Evolutionary conservation across 2,797 vertebrate species (phyloP), one percentile per base, ranked within the genome.

Genomic region (Lepilemur septentrionalis): DNA sequence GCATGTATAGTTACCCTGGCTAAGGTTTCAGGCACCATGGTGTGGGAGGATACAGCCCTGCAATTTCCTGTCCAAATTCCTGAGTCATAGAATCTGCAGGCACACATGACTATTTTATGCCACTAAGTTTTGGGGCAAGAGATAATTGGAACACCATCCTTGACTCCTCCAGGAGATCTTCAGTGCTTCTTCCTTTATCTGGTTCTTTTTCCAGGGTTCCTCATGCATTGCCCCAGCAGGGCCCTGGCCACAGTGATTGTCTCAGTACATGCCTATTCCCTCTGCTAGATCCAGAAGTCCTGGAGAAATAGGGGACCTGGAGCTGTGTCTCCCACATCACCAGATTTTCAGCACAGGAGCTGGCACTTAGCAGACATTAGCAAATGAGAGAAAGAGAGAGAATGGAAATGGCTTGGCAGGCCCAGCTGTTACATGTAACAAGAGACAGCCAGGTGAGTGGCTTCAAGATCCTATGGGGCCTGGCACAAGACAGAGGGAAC

Each of bases 161-260:
- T 69, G 65, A 84, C 10, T 63, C 11, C 18, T 38, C 32, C 46
- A 5, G 70, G 48, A 52, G 72, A 43, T 46, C 22, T 8, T 23
- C 61, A n/a, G 0, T 35, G 28, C 23, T 28, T 55, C 69, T 25
- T 63, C 48, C 38, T 46, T n/a, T 7, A 5, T 23, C 15, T 46
- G 11, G 6, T 1, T n/a, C 12, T 25, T 38, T 55, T 30, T 7
- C 5, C 11, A 2, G 10, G 52, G 43, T 48, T 55, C 20, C 25
- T 90, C 3, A 0, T 28, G 3, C 12, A 5, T 28, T 3, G 0
- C 35, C n/a, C 15, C 4, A 43, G 35, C 65, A 59, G 57, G 79
- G 65, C 57, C 20, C 43, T 41, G 93, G 15, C 67, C 35, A 28
- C 9, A 0, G 12, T n/a, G 23, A 75, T 35, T 8, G 3, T 84